Evolutionary conservation across 2,797 vertebrate species (phyloP).

Genomic region (Alca torda): DNA sequence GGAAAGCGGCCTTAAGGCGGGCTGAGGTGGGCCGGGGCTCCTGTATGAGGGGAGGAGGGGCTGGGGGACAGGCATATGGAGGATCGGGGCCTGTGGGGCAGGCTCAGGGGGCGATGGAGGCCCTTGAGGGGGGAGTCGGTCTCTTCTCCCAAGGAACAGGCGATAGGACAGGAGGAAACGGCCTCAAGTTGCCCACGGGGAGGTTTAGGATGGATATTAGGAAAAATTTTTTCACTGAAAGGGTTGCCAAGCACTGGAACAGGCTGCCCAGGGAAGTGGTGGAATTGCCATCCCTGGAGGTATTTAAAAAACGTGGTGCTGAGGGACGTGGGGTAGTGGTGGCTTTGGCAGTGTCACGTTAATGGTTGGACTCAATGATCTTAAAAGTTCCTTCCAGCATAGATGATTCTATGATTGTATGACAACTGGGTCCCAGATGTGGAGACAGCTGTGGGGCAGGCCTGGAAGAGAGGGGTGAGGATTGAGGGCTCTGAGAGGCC

Average conservation of each 20-base stretch:
- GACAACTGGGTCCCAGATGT: accelerated
- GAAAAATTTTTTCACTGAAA: background rate
- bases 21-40: background rate
- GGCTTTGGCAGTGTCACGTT: background rate
- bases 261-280: background rate
- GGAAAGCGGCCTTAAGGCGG: background rate
- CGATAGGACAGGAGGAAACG: background rate
- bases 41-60: background rate
- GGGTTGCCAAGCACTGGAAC: background rate
- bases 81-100: background rate
- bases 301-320: background rate
- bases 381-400: background rate
- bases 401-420: background rate
- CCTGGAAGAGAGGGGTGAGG: background rate
- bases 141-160: background rate
- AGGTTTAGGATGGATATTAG: background rate
- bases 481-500: accelerated
- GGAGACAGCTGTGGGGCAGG: background rate
- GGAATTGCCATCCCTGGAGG: background rate
- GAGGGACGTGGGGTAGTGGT: background rate
- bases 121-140: too few species aligned
- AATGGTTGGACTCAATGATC: background rate
- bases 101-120: background rate
- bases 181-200: background rate
- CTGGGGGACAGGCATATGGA: background rate